A percentile compares a stretch with the other conserved stretches of the same genome.
These are phyloP conservation scores for Beroe ovata DNA, from an alignment of 37 sponge, comb jelly and placozoan species.

Conservation along the genomic window DNA sequence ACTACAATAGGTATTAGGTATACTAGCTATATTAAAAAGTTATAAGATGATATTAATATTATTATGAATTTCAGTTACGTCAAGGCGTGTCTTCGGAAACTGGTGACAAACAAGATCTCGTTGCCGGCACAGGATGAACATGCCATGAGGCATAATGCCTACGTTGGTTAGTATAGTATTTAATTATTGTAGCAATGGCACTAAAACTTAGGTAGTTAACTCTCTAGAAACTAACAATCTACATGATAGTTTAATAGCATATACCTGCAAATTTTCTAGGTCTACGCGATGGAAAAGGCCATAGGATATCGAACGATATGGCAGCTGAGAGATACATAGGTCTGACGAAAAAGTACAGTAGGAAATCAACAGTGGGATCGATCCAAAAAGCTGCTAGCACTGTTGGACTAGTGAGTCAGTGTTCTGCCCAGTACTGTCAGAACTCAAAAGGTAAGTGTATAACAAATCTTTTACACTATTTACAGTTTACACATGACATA, in stretches of 20 bases:
- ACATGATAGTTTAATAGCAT: no score
- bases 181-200: background rate
- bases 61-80: constrained; percentile 35
- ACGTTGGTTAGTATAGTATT: background rate
- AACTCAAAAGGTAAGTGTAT: background rate
- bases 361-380: background rate
- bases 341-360: background rate
- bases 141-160: background rate
- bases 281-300: background rate
- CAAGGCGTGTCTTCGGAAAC: background rate
- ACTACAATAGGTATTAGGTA: no score
- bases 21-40: no score
- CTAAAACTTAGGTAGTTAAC: background rate
- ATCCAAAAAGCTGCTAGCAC: background rate
- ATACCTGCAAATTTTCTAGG: background rate
- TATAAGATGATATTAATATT: no score
- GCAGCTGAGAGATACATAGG: background rate
- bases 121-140: constrained; percentile 4
- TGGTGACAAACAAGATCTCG: background rate
- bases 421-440: background rate
- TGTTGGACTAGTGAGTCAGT: background rate
- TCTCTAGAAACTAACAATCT: no score
- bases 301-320: constrained; percentile 6
- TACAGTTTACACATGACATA: no score
- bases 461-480: no score